Evolutionary conservation across 2,888 invertebrate species (phyloP), one percentile per base, ranked within the genome.

Genomic region (Torymus tubicola): DNA sequence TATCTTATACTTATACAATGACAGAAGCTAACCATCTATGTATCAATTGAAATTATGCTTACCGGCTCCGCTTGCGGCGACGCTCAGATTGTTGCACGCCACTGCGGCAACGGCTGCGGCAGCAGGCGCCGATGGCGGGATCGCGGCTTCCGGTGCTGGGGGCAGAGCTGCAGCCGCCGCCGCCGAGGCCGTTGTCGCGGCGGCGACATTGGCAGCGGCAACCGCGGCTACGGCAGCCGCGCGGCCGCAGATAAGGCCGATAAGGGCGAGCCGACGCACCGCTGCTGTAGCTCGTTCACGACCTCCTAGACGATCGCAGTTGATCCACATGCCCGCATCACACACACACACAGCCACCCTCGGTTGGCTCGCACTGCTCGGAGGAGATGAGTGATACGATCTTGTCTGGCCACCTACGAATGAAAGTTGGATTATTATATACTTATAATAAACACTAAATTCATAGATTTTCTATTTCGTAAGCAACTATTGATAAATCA

Each of bases 311-410:
- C 85, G 86, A 86, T 87, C 85, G 84, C 87, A 87, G 84, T 89
- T 86, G 88, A 90, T 90, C 90, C 90, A 90, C 90, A 90, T 90
- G 88, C 90, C 90, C 89, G 90, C 90, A 90, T 90, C 87, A 90
- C 90, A 42, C 42, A 42, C 42, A 8, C 42, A 42, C 42, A 42
- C 42, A 8, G 88, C 70, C 64, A 60, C 50, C 21, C 71, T 53
- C 69, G n/a, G 14, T 31, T 73, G 42, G 42, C 42, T 42, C 42
- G 42, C 42, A 42, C 42, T 5, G 42, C 42, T 42, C 42, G 42
- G 42, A 42, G 8, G 42, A 42, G 42, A 8, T 42, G 42, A 8
- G 14, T 14, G 21, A 21, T 60, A 8, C 42, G 5, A 42, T 42
- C 42, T 5, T 42, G 42, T 42, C 8, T 8, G 42, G 10, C 42